Conservation (phyloP, 2,113 vertebrate genomes). For the Pollachius pollachius region DNA sequence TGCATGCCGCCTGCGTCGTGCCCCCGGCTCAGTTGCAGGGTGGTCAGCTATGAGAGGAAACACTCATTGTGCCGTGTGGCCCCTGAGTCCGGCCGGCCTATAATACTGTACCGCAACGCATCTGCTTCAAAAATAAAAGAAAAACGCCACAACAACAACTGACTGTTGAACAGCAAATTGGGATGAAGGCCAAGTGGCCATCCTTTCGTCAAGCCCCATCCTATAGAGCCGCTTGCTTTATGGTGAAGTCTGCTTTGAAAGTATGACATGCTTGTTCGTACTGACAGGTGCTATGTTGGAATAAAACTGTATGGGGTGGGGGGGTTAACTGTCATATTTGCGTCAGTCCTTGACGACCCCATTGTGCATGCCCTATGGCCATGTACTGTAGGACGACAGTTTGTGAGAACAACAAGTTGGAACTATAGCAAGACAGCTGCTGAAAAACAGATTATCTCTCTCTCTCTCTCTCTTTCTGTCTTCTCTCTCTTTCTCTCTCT, state of each 20-base stretch:
- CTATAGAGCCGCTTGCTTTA: too few relatives aligned
- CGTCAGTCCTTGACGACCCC: not conserved
- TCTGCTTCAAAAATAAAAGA: too few relatives aligned
- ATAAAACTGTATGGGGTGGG: too few relatives aligned
- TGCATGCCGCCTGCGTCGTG: not conserved
- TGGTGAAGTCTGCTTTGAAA: too few relatives aligned
- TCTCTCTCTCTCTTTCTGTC: constrained; percentile 25
- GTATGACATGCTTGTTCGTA: too few relatives aligned
- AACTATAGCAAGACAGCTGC: constrained; percentile 61
- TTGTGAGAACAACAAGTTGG: constrained; percentile 34
- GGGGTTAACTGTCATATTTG: too few relatives aligned
- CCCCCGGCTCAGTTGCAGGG: constrained; percentile 82
- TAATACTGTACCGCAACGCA: too few relatives aligned
- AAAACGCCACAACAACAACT: too few relatives aligned
- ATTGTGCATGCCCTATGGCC: constrained; percentile 17
- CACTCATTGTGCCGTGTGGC: constrained; percentile 70
- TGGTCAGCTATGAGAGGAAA: constrained; percentile 87
- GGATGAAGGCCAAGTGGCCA: not conserved
- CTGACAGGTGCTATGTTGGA: too few relatives aligned
- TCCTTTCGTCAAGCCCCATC: too few relatives aligned
- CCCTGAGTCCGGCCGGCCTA: too few relatives aligned
- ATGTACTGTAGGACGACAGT: constrained; percentile 41
- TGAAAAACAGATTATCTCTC: constrained; percentile 44
- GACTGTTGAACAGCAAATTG: not conserved
- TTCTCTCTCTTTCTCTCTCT: constrained; percentile 12